Conservation (phyloP, 2,888 invertebrate genomes). For the Euplagia quadripunctaria region DNA sequence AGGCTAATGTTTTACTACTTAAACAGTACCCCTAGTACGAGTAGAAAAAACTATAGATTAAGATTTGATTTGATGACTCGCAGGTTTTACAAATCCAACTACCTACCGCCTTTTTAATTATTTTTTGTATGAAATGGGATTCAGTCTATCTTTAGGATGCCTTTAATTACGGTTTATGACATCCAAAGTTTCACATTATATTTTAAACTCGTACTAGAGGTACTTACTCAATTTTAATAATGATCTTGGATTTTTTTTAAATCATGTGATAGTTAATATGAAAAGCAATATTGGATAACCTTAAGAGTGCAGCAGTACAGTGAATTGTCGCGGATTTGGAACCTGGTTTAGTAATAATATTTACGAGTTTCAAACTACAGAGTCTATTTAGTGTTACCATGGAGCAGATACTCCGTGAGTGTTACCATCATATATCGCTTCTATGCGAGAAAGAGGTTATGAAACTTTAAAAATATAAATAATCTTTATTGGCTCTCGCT, state of each 20-base stretch:
- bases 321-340: not conserved
- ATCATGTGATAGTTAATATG: too few relatives aligned
- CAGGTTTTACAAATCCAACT: not conserved
- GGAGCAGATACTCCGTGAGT: too few relatives aligned
- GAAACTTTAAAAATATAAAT: constrained; percentile 5
- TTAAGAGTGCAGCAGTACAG: not conserved
- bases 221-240: too few relatives aligned
- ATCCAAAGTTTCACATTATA: too few relatives aligned
- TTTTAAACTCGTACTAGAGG: too few relatives aligned
- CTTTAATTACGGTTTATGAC: not conserved
- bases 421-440: not conserved
- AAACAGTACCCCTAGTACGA: not conserved
- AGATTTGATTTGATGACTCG: not conserved
- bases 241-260: too few relatives aligned
- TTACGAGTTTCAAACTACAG: not conserved
- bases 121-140: not conserved
- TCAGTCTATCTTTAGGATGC: not conserved
- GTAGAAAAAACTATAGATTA: not conserved
- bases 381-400: not conserved
- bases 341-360: not conserved
- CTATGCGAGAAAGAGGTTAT: not conserved
- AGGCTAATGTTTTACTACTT: not conserved
- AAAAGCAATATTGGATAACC: not conserved
- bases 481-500: constrained; percentile 30
- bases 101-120: not conserved